These are phyloP conservation scores for Oscheius sp. DNA, from an alignment of 2,888 invertebrate genomes.

Conservation along the genomic window DNA sequence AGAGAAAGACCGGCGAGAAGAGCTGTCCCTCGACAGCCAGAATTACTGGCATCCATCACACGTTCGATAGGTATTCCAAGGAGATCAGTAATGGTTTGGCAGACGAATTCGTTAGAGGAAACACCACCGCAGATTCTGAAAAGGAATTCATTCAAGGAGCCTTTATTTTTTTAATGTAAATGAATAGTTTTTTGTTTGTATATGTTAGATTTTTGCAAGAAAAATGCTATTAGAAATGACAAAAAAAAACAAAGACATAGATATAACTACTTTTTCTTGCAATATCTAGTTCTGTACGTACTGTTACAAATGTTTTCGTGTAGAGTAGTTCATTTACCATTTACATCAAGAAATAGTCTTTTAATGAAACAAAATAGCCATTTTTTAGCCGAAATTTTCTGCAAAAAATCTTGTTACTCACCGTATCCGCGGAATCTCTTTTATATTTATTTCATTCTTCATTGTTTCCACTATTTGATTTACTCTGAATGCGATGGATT, in stretches of 20 bases:
- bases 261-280: too few relatives aligned
- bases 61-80: constrained; percentile 82
- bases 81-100: constrained; percentile 86
- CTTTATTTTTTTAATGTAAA: not conserved
- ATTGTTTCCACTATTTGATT: constrained; percentile 82
- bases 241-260: too few relatives aligned
- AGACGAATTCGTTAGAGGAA: constrained; percentile 89
- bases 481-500: constrained; percentile 85
- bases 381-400: not conserved
- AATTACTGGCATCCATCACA: constrained; percentile 78
- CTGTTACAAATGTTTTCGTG: too few relatives aligned
- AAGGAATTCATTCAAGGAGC: not conserved
- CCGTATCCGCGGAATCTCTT: constrained; percentile 48
- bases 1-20: constrained; percentile 83
- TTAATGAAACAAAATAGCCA: not conserved
- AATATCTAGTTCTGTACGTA: too few relatives aligned
- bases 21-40: constrained; percentile 81
- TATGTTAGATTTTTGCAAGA: too few relatives aligned
- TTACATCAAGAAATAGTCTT: not conserved
- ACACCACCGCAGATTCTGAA: constrained; percentile 92
- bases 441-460: constrained; percentile 78
- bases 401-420: constrained; percentile 6
- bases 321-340: too few relatives aligned
- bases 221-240: too few relatives aligned
- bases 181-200: too few relatives aligned